Conservation (phyloP, 2,797 vertebrate species). For the Intellagama lesueurii region DNA sequence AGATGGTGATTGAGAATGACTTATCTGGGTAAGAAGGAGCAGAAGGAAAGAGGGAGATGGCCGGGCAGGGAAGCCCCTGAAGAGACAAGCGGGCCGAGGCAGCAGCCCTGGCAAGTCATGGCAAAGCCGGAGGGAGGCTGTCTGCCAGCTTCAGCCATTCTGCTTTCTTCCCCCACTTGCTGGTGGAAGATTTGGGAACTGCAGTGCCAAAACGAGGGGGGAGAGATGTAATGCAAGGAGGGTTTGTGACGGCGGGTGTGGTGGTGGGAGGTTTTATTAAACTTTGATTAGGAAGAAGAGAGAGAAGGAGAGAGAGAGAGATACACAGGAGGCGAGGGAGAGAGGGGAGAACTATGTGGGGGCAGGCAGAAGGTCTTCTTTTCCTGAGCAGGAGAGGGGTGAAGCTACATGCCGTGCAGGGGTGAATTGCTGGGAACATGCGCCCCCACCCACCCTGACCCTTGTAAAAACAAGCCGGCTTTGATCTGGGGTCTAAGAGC, state of each 20-base stretch:
- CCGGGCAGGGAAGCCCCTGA: not conserved
- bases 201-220: not conserved
- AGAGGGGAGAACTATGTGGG: conserved; percentile 45
- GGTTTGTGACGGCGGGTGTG: not conserved
- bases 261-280: conserved; percentile 43
- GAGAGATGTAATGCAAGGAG: not conserved
- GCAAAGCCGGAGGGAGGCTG: not conserved
- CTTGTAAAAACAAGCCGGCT: conserved; percentile 51
- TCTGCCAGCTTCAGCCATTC: not conserved
- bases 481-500: conserved; percentile 60
- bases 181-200: conserved; percentile 25
- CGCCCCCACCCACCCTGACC: conserved; percentile 34
- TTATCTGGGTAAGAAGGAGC: conserved; percentile 89
- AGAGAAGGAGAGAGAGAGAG: not conserved
- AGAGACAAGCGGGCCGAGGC: not conserved
- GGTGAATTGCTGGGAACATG: conserved; percentile 42
- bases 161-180: conserved; percentile 2
- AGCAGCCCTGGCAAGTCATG: accelerated
- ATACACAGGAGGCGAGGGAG: not conserved
- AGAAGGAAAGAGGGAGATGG: not conserved
- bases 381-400: conserved; percentile 55
- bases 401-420: conserved; percentile 32
- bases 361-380: conserved; percentile 46
- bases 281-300: conserved; percentile 63
- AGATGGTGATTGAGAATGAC: conserved; percentile 98